A percentile compares a stretch with the other conserved stretches of the same genome.
phyloP scores from a whole-genome alignment of 2,113 vertebrate species.

The Jaculus jaculus region DNA sequence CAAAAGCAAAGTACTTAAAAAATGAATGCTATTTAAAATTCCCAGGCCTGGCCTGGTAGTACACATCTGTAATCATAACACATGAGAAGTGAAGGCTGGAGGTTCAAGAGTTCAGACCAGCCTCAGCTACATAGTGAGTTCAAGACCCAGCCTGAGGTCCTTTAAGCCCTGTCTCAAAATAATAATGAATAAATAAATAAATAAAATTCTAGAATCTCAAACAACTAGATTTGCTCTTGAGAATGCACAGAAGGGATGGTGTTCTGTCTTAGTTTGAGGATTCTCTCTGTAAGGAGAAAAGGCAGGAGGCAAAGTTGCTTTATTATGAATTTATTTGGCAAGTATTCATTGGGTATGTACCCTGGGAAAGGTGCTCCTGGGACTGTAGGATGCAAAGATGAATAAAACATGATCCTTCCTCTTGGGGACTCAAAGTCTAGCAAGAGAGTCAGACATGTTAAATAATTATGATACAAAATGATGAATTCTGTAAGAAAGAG shows the following conservation, averaged over 20 bases:
- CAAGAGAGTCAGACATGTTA: constrained; percentile 27
- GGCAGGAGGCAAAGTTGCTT: not conserved
- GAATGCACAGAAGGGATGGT: not conserved
- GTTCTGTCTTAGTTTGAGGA: constrained; percentile 23
- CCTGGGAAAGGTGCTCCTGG: not conserved
- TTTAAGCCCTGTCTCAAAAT: not conserved
- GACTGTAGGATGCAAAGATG: not conserved
- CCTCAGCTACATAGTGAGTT: not conserved
- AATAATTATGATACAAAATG: constrained; percentile 38
- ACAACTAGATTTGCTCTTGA: not conserved
- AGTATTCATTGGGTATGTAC: not conserved
- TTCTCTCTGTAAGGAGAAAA: constrained; percentile 17
- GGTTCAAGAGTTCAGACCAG: not conserved
- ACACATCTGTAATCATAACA: not conserved
- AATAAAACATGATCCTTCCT: constrained; percentile 44
- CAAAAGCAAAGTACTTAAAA: not conserved
- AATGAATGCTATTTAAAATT: not conserved
- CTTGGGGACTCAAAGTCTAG: not conserved
- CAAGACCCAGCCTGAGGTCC: not conserved
- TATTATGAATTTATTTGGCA: constrained; percentile 57
- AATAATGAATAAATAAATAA: no score
- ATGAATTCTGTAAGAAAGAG: not conserved
- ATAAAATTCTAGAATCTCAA: no score
- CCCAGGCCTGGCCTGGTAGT: not conserved
- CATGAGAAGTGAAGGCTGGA: not conserved